Evolutionary conservation across 1,140 invertebrate species (phyloP), one percentile per base, ranked within the genome.

Genomic region (Heliothis subflexa): DNA sequence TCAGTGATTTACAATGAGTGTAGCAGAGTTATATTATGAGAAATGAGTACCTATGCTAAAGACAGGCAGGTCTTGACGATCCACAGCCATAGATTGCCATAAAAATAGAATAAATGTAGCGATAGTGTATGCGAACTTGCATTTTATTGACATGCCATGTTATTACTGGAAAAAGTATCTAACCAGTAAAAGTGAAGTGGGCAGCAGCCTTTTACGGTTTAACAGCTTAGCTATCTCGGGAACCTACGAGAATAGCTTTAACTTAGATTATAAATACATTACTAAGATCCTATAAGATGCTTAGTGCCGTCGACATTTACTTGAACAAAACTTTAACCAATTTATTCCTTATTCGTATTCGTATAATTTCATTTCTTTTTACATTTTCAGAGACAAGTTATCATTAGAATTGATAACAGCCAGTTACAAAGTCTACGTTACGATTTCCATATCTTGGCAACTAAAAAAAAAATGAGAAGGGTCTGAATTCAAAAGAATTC

Each of bases 1-100:
- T 12, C 10, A 54, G 55, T 40, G 25, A 49, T 59, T 25, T 59
- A 33, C 71, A 61, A 73, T 73, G 59, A 73, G 71, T 59, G 18
- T 21, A 73, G 11, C 59, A 18, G 13, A n/a, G 50, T 71, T 33
- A 54, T 55, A 40, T 71, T 71, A 71, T 55, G 45, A 52, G 13
- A 14, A 70, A 28, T 70, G 16, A n/a, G 18, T 70, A 28, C 50
- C 45, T 25, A 14, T 25, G 14, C 18, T 71, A 13, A 12, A 55
- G 33, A 40, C 9, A 40, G 33, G 9, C 33, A 40, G 25, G 14
- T 71, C 49, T 10, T 25, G 49, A 54, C 4, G 16, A 28, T 71
- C 55, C 55, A 71, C 50, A 33, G 52, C 52, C n/a, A 25, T 52
- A 40, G 25, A 54, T 55, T 40, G 68, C 68, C 54, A 11, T 52